A percentile compares a stretch with the other conserved stretches of the same genome.
These are phyloP conservation scores for Encarsia formosa DNA, from an alignment of 2,888 invertebrate genomes.

Conservation along the genomic window DNA sequence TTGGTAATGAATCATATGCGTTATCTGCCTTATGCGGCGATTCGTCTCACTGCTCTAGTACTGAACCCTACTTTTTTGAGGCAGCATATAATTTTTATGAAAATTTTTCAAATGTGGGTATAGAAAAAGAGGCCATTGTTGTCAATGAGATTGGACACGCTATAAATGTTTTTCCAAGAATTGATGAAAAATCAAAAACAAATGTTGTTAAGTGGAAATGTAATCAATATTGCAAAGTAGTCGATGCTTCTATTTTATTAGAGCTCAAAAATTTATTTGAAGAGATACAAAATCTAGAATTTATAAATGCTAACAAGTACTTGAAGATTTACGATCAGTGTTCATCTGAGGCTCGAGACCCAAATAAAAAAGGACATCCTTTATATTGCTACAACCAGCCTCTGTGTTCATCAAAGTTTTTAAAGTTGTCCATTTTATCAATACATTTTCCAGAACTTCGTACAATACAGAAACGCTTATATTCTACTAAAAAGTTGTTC, in stretches of 20 bases:
- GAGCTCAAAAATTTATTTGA: conserved; percentile 1
- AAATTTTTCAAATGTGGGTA: background rate
- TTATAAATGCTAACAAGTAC: background rate
- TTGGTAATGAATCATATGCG: background rate
- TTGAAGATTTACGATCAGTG: background rate
- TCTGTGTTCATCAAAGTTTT: conserved; percentile 3
- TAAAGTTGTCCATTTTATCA: background rate
- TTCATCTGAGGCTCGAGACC: background rate
- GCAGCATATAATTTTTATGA: background rate
- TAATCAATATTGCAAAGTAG: background rate
- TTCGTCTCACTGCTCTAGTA: background rate
- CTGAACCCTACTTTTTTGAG: conserved; percentile 8
- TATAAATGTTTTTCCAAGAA: conserved; percentile 3
- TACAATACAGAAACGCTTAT: background rate
- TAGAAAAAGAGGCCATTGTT: background rate
- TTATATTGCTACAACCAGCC: conserved; percentile 1
- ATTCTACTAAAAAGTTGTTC: background rate
- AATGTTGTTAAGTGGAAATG: background rate
- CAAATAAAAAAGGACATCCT: background rate
- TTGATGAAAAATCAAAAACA: background rate
- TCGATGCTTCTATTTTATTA: conserved; percentile 2
- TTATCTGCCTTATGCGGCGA: conserved; percentile 3
- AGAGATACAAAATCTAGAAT: background rate
- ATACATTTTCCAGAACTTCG: background rate
- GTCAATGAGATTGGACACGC: conserved; percentile 4